phyloP scores from a whole-genome alignment of 1,140 invertebrate species.

The Odontomachus brunneus region DNA sequence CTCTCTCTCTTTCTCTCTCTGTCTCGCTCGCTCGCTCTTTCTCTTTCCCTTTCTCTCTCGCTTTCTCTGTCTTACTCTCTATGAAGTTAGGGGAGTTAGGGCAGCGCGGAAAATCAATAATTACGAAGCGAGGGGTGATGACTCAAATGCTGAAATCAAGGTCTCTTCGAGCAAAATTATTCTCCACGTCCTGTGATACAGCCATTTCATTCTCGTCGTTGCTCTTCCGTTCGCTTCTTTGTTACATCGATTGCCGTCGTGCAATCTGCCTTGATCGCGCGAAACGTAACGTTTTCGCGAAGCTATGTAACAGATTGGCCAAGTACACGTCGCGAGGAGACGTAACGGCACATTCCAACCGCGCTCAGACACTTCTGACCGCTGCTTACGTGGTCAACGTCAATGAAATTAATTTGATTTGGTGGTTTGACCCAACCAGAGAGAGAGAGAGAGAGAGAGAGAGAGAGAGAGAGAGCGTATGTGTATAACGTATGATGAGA shows the following conservation, averaged over 20 bases:
- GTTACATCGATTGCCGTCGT: constrained; percentile 2
- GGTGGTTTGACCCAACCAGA: neutral
- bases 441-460: no score
- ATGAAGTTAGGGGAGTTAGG: constrained; percentile 85
- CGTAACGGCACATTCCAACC: neutral
- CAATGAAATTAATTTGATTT: constrained; percentile 9
- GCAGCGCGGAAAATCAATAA: constrained; percentile 85
- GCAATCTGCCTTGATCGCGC: neutral
- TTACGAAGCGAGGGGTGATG: constrained; percentile 85
- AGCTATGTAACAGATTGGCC: neutral
- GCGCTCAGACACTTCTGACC: neutral
- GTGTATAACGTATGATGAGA: neutral
- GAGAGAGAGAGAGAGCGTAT: no score
- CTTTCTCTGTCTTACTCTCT: constrained; percentile 74
- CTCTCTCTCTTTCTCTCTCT: constrained; percentile 41
- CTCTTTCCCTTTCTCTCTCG: constrained; percentile 65
- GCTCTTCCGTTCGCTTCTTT: neutral
- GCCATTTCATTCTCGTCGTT: constrained; percentile 40
- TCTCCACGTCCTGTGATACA: constrained; percentile 72
- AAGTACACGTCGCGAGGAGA: neutral
- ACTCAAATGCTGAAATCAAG: constrained; percentile 85
- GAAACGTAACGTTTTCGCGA: neutral
- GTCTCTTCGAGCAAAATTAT: constrained; percentile 81
- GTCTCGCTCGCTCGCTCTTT: constrained; percentile 67
- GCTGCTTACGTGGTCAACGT: neutral